Evolutionary conservation across 2,888 invertebrate species (phyloP).

Genomic region (Euplexia lucipara): DNA sequence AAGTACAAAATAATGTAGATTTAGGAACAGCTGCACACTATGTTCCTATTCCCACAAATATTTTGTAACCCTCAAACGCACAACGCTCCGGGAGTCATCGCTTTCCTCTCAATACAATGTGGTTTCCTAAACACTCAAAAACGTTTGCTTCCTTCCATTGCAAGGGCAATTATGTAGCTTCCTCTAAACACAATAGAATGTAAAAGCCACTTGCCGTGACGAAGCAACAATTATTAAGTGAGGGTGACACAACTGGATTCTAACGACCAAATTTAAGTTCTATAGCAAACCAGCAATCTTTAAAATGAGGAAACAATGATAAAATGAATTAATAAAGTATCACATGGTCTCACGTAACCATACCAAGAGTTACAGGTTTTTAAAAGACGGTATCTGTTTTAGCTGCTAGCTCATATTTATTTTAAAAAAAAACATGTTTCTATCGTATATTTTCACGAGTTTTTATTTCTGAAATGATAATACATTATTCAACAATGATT

Average conservation of each 20-base stretch:
- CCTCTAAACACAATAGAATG: slow-evolving; percentile 85
- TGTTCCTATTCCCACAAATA: slow-evolving; percentile 18
- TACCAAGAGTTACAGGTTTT: background rate
- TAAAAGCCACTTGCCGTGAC: slow-evolving; percentile 80
- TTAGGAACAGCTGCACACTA: background rate
- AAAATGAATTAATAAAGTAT: too few species aligned
- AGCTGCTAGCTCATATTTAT: background rate
- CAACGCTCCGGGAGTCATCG: slow-evolving; percentile 36
- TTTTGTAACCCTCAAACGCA: slow-evolving; percentile 24
- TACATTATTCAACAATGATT: slow-evolving; percentile 14
- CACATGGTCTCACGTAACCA: background rate
- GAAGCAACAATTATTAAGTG: slow-evolving; percentile 70
- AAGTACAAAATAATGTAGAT: background rate
- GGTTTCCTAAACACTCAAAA: slow-evolving; percentile 80
- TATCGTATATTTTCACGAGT: slow-evolving; percentile 4
- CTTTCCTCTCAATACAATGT: slow-evolving; percentile 64
- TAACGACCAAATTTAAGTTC: slow-evolving; percentile 43
- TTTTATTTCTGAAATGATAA: slow-evolving; percentile 8
- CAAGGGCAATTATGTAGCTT: slow-evolving; percentile 86
- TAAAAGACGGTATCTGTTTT: background rate
- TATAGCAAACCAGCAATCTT: background rate
- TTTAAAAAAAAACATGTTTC: background rate
- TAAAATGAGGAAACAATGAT: too few species aligned
- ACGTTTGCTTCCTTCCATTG: slow-evolving; percentile 80
- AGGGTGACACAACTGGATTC: slow-evolving; percentile 67